Evolutionary conservation across 2,113 vertebrate genomes (phyloP), one percentile per base, ranked within the genome.

Genomic region (Reinhardtius hippoglossoides): DNA sequence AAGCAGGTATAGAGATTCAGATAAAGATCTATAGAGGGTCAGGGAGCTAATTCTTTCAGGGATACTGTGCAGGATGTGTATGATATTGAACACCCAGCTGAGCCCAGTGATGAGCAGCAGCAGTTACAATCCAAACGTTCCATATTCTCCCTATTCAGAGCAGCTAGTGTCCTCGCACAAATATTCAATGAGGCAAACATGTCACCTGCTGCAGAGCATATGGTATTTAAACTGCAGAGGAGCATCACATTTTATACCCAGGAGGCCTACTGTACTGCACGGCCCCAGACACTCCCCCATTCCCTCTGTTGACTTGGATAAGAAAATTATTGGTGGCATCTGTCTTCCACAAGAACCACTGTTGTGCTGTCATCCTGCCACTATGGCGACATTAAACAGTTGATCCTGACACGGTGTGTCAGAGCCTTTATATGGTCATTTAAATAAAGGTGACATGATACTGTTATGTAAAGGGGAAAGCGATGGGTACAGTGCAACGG

Each of bases 271-370:
- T 70, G 58, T 48, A 1, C 23, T 69, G 58, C 61, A 59, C 54
- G 64, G 54, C 46, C 64, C 71, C 76, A 71, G 80, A 78, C 87
- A 68, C 63, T 72, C 21, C 9, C 42, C 76, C 7, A 9, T 58
- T 69, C 55, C 71, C 23, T 72, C 61, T 72, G 68, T 67, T 77
- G 80, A 76, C 66, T 71, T 9, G 23, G 68, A 80, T 72, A 83
- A 67, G 82, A 71, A 77, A 69, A 88, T 86, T 56, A 75, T 80
- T 84, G 80, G 69, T 77, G 85, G 71, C 83, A 87, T 78, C 61
- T 79, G 81, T 82, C 80, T 63, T 73, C 81, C 71, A 59, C n/a
- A 58, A 82, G 78, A 88, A 68, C 48, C 66, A 13, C 23, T 54
- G 61, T 50, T 74, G 62, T 78, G 63, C 72, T 83, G 71, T 67